Evolutionary conservation across 1,140 invertebrate genomes (phyloP), one percentile per base, ranked within the genome.

Genomic region (Brachionus asplanchnoidis): DNA sequence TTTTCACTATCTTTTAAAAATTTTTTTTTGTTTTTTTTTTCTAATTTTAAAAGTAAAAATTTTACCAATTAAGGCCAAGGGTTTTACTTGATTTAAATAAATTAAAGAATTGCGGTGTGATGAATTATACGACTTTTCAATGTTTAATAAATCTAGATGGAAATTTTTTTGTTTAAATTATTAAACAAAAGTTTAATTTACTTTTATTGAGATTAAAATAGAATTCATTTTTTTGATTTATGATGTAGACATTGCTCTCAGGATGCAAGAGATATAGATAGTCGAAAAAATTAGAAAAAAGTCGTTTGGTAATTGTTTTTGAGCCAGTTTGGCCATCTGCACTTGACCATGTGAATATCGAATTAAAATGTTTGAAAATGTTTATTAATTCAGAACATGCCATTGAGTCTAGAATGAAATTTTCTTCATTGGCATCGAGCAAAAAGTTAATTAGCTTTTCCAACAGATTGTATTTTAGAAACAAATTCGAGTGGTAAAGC

Each of bases 161-260:
- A 80, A n/a, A 44, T 50, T 6, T 44, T 12, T 78, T 60, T 2
- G 17, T 20, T 0, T 36, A 53, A 23, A 65, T 32, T 32, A 46
- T 40, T 17, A 75, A 73, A 73, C 6, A 11, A 50, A 12, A 79
- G 4, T 26, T 14, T 23, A 9, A 32, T 14, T 65, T 82, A 82
- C 79, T 82, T 60, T 36, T 53, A 82, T 40, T 82, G 2, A 82
- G 20, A 82, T 82, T 60, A 65, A 82, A 82, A 17, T 65, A 82
- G 40, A 82, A 82, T 65, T 82, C 65, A 42, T 82, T 82, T 40
- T 60, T 68, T 46, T 60, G 65, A 65, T 82, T 65, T 8, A 82
- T 50, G n/a, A 82, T 82, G 12, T 82, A 82, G 6, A 65, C 79
- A 65, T 82, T 82, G 42, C 40, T 82, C 17, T 82, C 79, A 1